Base-by-base conservation (phyloP, 2,113 vertebrate species). In the Pholis gunnellus region DNA sequence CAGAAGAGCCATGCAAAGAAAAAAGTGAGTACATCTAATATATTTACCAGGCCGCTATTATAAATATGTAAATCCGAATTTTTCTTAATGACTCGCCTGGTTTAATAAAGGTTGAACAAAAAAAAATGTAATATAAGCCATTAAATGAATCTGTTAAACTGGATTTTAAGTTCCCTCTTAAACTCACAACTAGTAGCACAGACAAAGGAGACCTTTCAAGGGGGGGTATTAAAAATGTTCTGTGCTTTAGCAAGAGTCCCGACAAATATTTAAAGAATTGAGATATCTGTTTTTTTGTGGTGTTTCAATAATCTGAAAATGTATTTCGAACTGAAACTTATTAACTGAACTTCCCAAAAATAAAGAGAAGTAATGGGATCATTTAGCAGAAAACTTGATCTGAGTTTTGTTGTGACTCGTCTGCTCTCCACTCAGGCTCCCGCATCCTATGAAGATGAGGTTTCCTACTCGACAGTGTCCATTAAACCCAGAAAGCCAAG, bases 381-480 rank as follows among this genome's bases (percentile, higher is more conserved):
- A 52, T 22, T 69, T 27, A n/a, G 27, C 50, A 46, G 8, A 48
- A 65, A 59, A 60, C 7, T 6, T n/a, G 20, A 46, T 20, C 2
- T 42, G 6, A 15, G 25, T 56, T 71, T 22, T 79, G 11, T 48
- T 34, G 27, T 7, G 13, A 17, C 50, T 50, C 8, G 13, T 54
- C 40, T 78, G 20, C 15, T 81, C 76, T 81, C 9, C 31, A 25
- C 22, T 36, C 72, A 93, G 92, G 48, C 10, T 6, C 6, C 3
- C 6, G n/a, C 4, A 1, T 42, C 25, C 20, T 0, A 36, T 22
- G 87, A 75, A 65, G 81, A 44, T n/a, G 82, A 89, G 20, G 57
- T 90, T 1, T 73, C 61, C 42, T 94, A 94, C 77, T 63, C 90
- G 22, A 74, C 79, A 63, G 89, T 92, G 64, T 88, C 60, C 65